phyloP scores from a whole-genome alignment of 2,888 invertebrate species.

The Mycalesis mineus region DNA sequence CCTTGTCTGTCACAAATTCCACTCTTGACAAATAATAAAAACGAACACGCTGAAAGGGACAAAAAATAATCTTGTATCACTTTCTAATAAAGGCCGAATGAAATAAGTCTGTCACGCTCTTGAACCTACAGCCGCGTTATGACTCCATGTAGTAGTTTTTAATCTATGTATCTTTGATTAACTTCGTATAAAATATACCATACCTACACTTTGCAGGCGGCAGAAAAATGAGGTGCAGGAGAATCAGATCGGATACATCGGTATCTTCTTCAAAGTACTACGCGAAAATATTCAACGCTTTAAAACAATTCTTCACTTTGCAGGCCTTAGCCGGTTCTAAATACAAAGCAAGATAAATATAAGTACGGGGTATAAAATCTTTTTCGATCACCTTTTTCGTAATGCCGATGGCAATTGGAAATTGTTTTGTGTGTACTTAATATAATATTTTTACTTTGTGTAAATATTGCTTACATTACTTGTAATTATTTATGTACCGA shows the following conservation, averaged over 20 bases:
- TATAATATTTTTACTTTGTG: conserved; percentile 48
- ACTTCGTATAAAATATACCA: conserved; percentile 43
- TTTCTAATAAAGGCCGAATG: no score
- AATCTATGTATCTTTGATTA: no score
- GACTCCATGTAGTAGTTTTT: no score
- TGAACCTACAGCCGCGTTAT: no score
- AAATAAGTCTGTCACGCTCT: no score
- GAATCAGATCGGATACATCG: conserved; percentile 68
- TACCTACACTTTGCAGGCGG: conserved; percentile 59
- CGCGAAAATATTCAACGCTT: conserved; percentile 69
- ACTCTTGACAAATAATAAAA: no score
- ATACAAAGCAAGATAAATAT: conserved; percentile 64
- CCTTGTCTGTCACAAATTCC: no score
- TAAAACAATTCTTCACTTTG: conserved; percentile 75
- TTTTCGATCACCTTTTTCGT: conserved; percentile 7
- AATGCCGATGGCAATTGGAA: conserved; percentile 44
- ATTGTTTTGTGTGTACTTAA: conserved; percentile 34
- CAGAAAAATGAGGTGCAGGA: conserved; percentile 73
- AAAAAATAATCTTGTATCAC: no score
- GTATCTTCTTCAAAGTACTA: conserved; percentile 67
- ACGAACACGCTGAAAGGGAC: no score
- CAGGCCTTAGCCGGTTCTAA: conserved; percentile 71
- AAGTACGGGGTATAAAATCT: conserved; percentile 7
- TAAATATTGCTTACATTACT: conserved; percentile 45
- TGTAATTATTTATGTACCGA: conserved; percentile 62